These are phyloP conservation scores for Dryobotodes eremita DNA, from an alignment of 2,888 invertebrate genomes.

Conservation along the genomic window DNA sequence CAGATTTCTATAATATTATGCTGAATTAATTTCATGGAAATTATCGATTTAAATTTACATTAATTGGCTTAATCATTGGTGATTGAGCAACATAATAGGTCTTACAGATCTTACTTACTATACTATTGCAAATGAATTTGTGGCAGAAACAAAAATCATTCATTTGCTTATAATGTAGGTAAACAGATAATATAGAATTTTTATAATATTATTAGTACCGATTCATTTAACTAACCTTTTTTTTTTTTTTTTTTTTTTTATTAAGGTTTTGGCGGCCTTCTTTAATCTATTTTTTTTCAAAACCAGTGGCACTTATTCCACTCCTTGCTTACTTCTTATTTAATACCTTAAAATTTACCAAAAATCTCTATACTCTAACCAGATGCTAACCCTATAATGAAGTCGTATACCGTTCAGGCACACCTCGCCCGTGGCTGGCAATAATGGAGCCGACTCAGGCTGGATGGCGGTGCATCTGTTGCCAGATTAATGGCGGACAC, in stretches of 20 bases:
- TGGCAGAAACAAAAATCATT: background rate
- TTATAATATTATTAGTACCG: background rate
- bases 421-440: slow-evolving; percentile 65
- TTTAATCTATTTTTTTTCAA: no score
- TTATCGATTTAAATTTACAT: background rate
- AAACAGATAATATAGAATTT: background rate
- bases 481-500: slow-evolving; percentile 78
- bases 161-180: background rate
- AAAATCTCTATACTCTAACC: slow-evolving; percentile 11
- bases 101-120: background rate
- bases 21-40: background rate
- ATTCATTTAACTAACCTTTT: background rate
- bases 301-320: background rate
- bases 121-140: background rate
- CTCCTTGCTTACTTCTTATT: background rate
- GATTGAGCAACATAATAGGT: background rate
- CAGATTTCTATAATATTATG: background rate
- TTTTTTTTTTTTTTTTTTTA: background rate
- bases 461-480: slow-evolving; percentile 73
- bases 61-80: background rate
- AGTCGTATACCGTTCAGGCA: slow-evolving; percentile 60
- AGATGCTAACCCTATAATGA: slow-evolving; percentile 65
- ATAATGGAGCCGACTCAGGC: slow-evolving; percentile 71
- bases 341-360: slow-evolving; percentile 13
- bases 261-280: background rate